These are phyloP conservation scores for Galeruca laticollis DNA, from an alignment of 2,888 invertebrate genomes.

Conservation along the genomic window DNA sequence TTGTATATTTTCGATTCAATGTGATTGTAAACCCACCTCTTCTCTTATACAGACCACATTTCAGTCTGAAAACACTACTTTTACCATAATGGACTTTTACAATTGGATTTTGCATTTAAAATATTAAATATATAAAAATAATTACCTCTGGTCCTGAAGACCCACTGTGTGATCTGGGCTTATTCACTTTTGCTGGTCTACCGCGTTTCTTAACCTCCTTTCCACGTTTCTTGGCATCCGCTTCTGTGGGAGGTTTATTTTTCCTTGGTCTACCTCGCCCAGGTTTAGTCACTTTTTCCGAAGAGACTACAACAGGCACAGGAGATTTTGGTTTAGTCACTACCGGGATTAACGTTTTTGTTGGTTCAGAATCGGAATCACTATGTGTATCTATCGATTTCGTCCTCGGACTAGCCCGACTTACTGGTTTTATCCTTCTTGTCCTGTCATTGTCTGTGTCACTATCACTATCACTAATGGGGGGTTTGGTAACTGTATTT, in stretches of 20 bases:
- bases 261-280: constrained; percentile 51
- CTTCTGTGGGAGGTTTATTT: constrained; percentile 42
- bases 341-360: constrained; percentile 48
- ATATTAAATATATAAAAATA: constrained; percentile 6
- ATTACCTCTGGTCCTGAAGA: constrained; percentile 50
- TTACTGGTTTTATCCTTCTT: constrained; percentile 57
- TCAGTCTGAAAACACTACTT: too few relatives aligned
- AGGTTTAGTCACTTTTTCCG: constrained; percentile 42
- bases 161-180: constrained; percentile 55
- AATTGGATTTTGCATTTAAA: too few relatives aligned
- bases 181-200: constrained; percentile 48
- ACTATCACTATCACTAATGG: constrained; percentile 60
- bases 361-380: constrained; percentile 58
- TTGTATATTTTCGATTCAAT: too few relatives aligned
- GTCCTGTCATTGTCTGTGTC: constrained; percentile 57
- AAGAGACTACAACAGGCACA: constrained; percentile 53
- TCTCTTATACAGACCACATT: too few relatives aligned
- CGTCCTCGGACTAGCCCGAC: constrained; percentile 61
- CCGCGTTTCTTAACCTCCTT: constrained; percentile 53
- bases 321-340: constrained; percentile 65
- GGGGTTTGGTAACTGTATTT: constrained; percentile 53
- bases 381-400: constrained; percentile 61
- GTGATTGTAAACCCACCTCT: too few relatives aligned
- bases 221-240: constrained; percentile 15
- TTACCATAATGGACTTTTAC: too few relatives aligned